Evolutionary conservation across 2,888 invertebrate genomes (phyloP), one percentile per base, ranked within the genome.

Genomic region (Carpatolechia fugitivella): DNA sequence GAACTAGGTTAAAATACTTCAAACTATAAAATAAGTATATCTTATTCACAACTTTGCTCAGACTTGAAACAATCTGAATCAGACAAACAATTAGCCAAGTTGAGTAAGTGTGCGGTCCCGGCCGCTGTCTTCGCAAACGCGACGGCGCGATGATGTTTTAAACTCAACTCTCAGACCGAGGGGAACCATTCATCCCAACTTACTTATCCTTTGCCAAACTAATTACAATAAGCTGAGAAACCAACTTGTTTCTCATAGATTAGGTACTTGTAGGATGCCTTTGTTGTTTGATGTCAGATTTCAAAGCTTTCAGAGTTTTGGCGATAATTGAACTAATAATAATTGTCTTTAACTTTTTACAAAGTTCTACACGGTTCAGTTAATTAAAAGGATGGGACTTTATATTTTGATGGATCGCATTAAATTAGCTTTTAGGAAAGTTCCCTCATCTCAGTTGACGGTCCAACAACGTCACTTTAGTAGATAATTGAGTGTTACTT

Each of bases 251-350:
- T 47, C 52, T 41, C 33, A 18, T 31, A 36, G 52, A 52, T 52
- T 50, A 52, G 35, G n/a, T n/a, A 24, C 24, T 24, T 24, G 24
- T 24, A 4, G 24, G 24, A 36, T 13, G 31, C 24, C 52, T 41
- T 35, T 52, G 50, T 52, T 30, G 38, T 41, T 44, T 46, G 44
- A 44, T 13, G 52, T 33, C 41, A 52, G 35, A 31, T 44, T 52
- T 52, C 50, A 38, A 50, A 29, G 24, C 50, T 24, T 36, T 36
- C n/a, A 3, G 35, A 35, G n/a, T 35, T 35, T 14, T 29, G 13
- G 11, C 14, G 29, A 38, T 50, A 24, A 50, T 36, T 50, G 35
- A 36, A 38, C 30, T 47, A 13, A 8, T 10, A 38, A 10, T 38
- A 38, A 38, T 38, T 38, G 38, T 38, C 16, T 7, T 13, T 3